phyloP scores from a whole-genome alignment of 2,113 vertebrate species.

The Hippocampus guttulatus region DNA sequence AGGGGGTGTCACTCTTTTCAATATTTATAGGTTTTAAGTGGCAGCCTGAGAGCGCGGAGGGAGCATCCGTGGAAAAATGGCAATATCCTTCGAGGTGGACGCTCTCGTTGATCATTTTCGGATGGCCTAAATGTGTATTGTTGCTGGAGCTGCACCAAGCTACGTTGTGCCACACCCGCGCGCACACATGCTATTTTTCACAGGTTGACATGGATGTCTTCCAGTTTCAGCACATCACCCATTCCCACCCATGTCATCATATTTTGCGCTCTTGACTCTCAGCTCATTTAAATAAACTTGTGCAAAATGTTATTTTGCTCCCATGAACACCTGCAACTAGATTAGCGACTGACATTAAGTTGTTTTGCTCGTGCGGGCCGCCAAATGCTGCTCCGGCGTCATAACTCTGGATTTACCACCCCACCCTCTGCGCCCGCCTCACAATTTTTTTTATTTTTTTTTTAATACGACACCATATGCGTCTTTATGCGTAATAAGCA shows the following conservation, averaged over 20 bases:
- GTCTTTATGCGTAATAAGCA: slow-evolving; percentile 61
- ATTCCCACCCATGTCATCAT: slow-evolving; percentile 72
- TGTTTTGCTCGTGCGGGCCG: slow-evolving; percentile 69
- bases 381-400: slow-evolving; percentile 58
- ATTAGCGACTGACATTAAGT: slow-evolving; percentile 75
- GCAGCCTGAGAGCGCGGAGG: slow-evolving; percentile 21
- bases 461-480: slow-evolving; percentile 73
- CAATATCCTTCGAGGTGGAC: slow-evolving; percentile 53
- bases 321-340: slow-evolving; percentile 73
- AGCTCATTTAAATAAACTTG: slow-evolving; percentile 76
- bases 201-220: not conserved
- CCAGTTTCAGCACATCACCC: not conserved
- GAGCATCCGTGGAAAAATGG: slow-evolving; percentile 44
- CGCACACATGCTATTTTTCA: not conserved
- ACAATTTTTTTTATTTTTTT: slow-evolving; percentile 6
- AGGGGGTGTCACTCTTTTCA: slow-evolving; percentile 39
- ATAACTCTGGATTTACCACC: slow-evolving; percentile 69
- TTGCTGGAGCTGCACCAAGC: slow-evolving; percentile 32
- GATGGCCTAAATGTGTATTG: slow-evolving; percentile 42
- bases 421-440: slow-evolving; percentile 2
- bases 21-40: slow-evolving; percentile 56
- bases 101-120: slow-evolving; percentile 54
- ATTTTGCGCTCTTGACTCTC: slow-evolving; percentile 61
- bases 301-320: slow-evolving; percentile 71
- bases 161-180: not conserved